Base-by-base conservation (phyloP, 2,797 vertebrate genomes). In the Threskiornis aethiopicus region DNA sequence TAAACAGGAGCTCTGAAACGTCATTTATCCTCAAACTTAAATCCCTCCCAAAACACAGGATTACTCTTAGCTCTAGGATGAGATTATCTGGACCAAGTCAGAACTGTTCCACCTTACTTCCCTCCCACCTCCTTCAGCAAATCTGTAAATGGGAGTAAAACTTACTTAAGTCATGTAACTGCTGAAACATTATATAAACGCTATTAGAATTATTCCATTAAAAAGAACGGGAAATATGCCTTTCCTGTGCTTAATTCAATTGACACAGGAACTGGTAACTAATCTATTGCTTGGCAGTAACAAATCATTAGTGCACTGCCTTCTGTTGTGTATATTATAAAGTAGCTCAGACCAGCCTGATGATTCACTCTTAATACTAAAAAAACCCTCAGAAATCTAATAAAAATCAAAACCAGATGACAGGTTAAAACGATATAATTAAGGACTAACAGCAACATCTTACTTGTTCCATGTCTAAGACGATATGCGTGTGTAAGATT, bases 221-320 rank as follows among this genome's bases (percentile, higher is more conserved):
- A 54, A 83, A 70, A 46, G 29, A 37, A 44, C 6, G 8, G 57
- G 39, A 78, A 91, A 90, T 35, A 57, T 83, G 77, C n/a, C 29
- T 96, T 95, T 95, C 91, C 89, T 95, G 76, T 26, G 44, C 25
- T 93, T 81, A 92, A 93, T 75, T 91, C 59, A 92, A 33, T 91
- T 76, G 61, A 75, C 42, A 37, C n/a, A 90, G 83, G 58, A 90
- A 87, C 64, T 66, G 52, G 62, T 71, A 90, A 70, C 12, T 55
- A 41, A 66, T n/a, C 41, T 70, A 46, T 9, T 84, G 85, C 85
- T 73, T 35, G 54, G 66, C 57, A 79, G 70, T 26, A 83, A 70
- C 52, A 85, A 86, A 85, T 18, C 64, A 52, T 7, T 28, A n/a
- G 59, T 44, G 82, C 64, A 13, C 44, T 41, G 76, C 64, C n/a